Conservation (phyloP, 1,140 invertebrate species). For the Harpegnathos saltator region DNA sequence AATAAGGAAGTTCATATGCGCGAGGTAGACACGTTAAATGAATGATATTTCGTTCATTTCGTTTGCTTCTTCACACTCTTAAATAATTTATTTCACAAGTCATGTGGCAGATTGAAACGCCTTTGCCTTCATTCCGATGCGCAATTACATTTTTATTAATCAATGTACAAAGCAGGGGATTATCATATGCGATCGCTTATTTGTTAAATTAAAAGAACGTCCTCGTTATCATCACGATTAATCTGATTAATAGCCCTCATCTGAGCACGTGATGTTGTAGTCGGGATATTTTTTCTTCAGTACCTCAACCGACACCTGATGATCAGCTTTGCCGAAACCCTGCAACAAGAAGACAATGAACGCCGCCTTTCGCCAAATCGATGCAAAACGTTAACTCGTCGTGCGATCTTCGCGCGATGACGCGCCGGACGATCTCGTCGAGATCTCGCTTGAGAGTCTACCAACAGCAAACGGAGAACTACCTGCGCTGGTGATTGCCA, state of each 20-base stretch:
- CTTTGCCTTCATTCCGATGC: constrained; percentile 9
- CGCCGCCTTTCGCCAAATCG: not conserved
- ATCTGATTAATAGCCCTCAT: constrained; percentile 92
- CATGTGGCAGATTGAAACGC: not conserved
- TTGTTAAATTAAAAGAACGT: not conserved
- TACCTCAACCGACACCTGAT: constrained; percentile 90
- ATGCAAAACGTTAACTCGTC: not conserved
- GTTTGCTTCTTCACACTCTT: constrained; percentile 6
- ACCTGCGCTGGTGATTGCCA: not conserved
- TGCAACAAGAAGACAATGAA: constrained; percentile 79
- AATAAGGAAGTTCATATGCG: no score
- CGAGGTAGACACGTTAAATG: not conserved
- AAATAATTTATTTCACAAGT: not conserved
- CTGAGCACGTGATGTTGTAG: constrained; percentile 91
- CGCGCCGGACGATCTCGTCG: not conserved
- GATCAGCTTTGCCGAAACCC: constrained; percentile 95
- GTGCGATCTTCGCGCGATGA: not conserved
- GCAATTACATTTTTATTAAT: constrained; percentile 8
- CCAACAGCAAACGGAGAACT: constrained; percentile 2
- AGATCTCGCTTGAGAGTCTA: not conserved
- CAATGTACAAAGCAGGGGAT: not conserved
- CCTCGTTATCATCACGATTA: not conserved
- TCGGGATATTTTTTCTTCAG: constrained; percentile 91
- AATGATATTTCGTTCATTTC: not conserved
- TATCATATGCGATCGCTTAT: not conserved